These are phyloP conservation scores for Hydrophis major DNA, from an alignment of 2,797 vertebrate species.

Conservation along the genomic window DNA sequence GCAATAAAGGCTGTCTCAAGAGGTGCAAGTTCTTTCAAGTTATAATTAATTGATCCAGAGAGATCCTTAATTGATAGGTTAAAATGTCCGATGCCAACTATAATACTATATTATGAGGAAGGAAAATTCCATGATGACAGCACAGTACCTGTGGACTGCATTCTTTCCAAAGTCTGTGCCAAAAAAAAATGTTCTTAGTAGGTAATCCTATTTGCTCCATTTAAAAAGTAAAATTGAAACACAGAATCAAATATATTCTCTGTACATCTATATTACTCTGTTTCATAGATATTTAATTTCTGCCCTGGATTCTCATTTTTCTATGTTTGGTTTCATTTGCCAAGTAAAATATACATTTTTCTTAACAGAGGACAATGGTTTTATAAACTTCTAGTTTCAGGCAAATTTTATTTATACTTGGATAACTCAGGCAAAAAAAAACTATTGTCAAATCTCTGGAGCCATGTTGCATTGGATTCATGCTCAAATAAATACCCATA, in stretches of 20 bases:
- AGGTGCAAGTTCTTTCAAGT: slow-evolving; percentile 9
- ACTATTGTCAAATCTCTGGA: slow-evolving; percentile 40
- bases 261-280: not conserved
- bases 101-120: not conserved
- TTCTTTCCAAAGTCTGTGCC: not conserved
- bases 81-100: not conserved
- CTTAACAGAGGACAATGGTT: not conserved
- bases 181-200: not conserved
- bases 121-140: slow-evolving; percentile 15
- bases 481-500: slow-evolving; percentile 49
- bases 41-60: slow-evolving; percentile 8
- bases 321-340: not conserved
- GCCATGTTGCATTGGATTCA: slow-evolving; percentile 37
- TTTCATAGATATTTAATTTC: not conserved
- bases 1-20: not conserved
- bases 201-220: not conserved
- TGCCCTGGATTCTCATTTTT: not conserved
- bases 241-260: not conserved
- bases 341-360: slow-evolving; percentile 27
- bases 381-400: slow-evolving; percentile 64
- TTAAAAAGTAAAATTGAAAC: not conserved
- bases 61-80: slow-evolving; percentile 18
- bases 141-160: not conserved
- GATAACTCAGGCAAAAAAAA: slow-evolving; percentile 46
- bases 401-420: slow-evolving; percentile 47